Base-by-base conservation (phyloP, 2,888 invertebrate genomes). In the Steinernema scapterisci region DNA sequence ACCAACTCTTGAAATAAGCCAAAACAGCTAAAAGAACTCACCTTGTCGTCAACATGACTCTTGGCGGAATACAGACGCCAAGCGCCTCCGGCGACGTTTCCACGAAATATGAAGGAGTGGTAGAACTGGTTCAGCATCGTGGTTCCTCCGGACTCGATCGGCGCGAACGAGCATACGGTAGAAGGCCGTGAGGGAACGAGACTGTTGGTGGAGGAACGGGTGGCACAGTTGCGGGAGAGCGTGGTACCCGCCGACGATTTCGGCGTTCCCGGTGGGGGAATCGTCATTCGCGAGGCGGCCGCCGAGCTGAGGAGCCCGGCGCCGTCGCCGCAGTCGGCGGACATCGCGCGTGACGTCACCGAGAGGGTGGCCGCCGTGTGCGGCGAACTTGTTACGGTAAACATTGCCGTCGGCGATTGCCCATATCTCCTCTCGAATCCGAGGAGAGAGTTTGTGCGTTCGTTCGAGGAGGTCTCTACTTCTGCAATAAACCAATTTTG, bases 31-130 rank as follows among this genome's bases (percentile, higher is more conserved):
- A 23, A 23, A 27, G 19, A n/a, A 63, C 73, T 45, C 31, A 82
- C 82, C 76, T 84, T 83, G 21, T 81, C 81, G 6, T 81, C 83
- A 76, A 83, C 80, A 46, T 76, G 75, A 71, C 80, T 80, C 73
- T 78, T 78, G 25, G 84, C 82, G 38, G 77, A 74, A 75, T 76
- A 85, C 63, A 84, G 80, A 16, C 79, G 75, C 85, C 85, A 85
- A 75, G 83, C 79, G 21, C 79, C 80, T 51, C 78, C 77, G 52
- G 71, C 52, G 21, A 76, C 63, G 63, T 63, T 63, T 63, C 63
- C 63, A 63, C 63, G 63, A 63, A 63, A 63, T 27, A 63, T 63
- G 63, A 63, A 63, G 63, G 21, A 21, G 63, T 63, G 63, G 63
- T 63, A 63, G 63, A 63, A 63, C 63, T 63, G 63, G 63, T 63